Evolutionary conservation across 2,113 vertebrate genomes (phyloP).

Genomic region (Tragelaphus buxtoni): DNA sequence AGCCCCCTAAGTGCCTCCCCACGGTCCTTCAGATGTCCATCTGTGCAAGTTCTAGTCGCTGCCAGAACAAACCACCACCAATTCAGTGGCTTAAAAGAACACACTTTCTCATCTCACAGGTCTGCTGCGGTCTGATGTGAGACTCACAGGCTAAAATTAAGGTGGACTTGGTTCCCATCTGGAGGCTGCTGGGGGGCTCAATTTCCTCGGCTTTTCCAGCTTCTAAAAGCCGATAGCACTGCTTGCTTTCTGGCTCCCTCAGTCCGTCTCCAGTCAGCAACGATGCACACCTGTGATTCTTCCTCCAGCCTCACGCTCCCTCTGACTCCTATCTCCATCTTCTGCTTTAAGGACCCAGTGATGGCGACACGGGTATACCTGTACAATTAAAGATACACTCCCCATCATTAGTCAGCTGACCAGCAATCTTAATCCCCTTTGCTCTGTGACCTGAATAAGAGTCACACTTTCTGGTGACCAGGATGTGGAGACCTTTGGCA

Average conservation of each 20-base stretch:
- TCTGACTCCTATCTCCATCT: neutral
- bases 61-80: neutral
- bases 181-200: neutral
- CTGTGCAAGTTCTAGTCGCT: neutral
- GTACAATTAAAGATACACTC: neutral
- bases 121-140: neutral
- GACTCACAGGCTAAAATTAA: neutral
- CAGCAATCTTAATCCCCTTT: neutral
- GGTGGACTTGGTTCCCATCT: neutral
- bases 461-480: neutral
- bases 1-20: neutral
- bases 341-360: neutral
- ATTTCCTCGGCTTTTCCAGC: neutral
- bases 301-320: neutral
- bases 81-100: neutral
- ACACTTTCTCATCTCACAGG: neutral
- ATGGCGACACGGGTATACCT: neutral
- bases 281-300: rapidly evolving
- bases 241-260: neutral
- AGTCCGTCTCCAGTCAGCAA: neutral
- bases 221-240: neutral
- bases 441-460: neutral
- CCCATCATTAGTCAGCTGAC: neutral
- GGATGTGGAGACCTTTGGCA: neutral
- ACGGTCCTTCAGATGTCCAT: neutral